Evolutionary conservation across 2,113 vertebrate species (phyloP), one percentile per base, ranked within the genome.

Genomic region (Eidolon helvum): DNA sequence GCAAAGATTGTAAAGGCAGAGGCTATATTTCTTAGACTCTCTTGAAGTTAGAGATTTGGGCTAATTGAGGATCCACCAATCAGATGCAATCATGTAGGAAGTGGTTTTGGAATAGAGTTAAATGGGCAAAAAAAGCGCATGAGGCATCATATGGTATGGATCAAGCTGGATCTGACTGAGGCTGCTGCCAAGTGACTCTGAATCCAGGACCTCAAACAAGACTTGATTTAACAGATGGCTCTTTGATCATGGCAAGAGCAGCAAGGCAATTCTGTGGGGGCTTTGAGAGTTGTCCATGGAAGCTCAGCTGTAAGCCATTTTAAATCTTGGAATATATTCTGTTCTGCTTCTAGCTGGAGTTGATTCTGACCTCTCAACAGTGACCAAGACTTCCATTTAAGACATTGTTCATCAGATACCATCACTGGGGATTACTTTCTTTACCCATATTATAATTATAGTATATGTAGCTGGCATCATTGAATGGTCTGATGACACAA

Each of bases 1-100:
- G n/a, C 50, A 90, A 40, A 96, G 53, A 55, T 75, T 40, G 6
- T 78, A 94, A 80, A 90, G 16, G 74, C 74, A 72, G 91, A 91
- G 72, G 43, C 19, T 69, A 0, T 68, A 59, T 65, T 72, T 95
- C 78, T 55, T 59, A 77, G 33, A 57, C n/a, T 83, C 24, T 33
- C 50, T 95, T 85, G 18, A 83, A 93, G 10, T 45, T 86, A 84
- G 22, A 7, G 3, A 61, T 92, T 35, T 68, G 33, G 43, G 24
- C 38, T 85, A 33, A 86, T 16, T 19, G 18, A 79, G 33, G 50
- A 68, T 50, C 24, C 30, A 38, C n/a, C 65, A 57, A 12, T 94
- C 43, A 53, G 63, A 35, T 55, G 53, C 74, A 93, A 7, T 45
- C 77, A n/a, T 4, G 40, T 68, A 45, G 4, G 2, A 75, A 53